Evolutionary conservation across 2,888 invertebrate genomes (phyloP).

Genomic region (Apotomis turbidana): DNA sequence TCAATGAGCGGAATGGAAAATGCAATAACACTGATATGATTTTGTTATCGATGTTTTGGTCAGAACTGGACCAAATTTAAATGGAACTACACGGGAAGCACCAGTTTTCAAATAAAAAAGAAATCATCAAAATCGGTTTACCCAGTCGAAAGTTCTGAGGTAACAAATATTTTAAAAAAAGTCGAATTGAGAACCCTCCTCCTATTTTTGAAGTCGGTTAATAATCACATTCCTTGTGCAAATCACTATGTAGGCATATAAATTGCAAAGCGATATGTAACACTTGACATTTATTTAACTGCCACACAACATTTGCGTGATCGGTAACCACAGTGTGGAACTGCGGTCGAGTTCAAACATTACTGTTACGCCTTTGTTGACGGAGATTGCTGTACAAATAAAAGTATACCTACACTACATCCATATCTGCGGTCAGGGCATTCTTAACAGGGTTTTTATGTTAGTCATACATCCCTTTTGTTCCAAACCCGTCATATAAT

Average conservation of each 20-base stretch:
- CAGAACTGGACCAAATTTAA: too few species aligned
- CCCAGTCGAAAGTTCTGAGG: too few species aligned
- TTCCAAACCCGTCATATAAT: background rate
- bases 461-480: background rate
- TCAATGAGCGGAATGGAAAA: too few species aligned
- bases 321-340: background rate
- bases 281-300: background rate
- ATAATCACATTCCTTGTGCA: background rate
- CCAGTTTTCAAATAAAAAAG: too few species aligned
- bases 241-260: background rate
- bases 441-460: background rate
- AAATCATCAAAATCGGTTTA: too few species aligned
- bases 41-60: too few species aligned
- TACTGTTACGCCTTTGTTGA: background rate
- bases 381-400: background rate
- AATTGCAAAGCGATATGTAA: background rate
- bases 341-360: background rate
- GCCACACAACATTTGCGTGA: background rate
- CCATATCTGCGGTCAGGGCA: background rate
- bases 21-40: too few species aligned
- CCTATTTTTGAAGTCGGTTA: too few species aligned
- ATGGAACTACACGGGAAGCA: too few species aligned
- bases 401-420: background rate
- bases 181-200: too few species aligned
- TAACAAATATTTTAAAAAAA: too few species aligned